A percentile compares a stretch with the other conserved stretches of the same genome.
Evolutionary conservation across 2,113 vertebrate species (phyloP).

Genomic region (Lates calcarifer): DNA sequence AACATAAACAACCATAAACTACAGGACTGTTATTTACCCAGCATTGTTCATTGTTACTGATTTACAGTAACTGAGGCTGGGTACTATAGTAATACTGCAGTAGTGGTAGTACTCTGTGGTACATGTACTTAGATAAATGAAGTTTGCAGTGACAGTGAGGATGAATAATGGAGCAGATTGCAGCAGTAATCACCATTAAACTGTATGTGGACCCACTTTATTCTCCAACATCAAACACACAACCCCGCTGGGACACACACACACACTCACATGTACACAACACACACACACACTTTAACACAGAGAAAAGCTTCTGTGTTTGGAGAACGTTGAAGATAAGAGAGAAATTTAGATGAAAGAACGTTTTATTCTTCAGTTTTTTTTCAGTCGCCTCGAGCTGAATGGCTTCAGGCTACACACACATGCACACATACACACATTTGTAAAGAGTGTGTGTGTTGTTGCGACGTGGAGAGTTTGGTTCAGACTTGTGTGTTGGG

Average conservation of each 20-base stretch:
- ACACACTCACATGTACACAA: slow-evolving; percentile 23
- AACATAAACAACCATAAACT: too few relatives aligned
- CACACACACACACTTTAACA: slow-evolving; percentile 46
- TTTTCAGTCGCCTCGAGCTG: slow-evolving; percentile 64
- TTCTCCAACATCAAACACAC: slow-evolving; percentile 74
- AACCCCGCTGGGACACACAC: slow-evolving; percentile 53
- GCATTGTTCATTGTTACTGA: background rate
- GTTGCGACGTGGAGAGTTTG: background rate
- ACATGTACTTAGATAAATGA: background rate
- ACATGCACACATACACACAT: background rate
- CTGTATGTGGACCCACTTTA: slow-evolving; percentile 70
- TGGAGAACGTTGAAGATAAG: slow-evolving; percentile 68
- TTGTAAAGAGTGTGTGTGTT: slow-evolving; percentile 9
- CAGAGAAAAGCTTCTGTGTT: slow-evolving; percentile 59
- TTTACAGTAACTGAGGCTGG: background rate
- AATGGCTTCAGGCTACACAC: slow-evolving; percentile 67
- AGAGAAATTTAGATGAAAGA: slow-evolving; percentile 80
- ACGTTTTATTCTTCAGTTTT: slow-evolving; percentile 66
- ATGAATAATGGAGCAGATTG: slow-evolving; percentile 70
- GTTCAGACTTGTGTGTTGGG: slow-evolving; percentile 35
- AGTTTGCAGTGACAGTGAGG: slow-evolving; percentile 16
- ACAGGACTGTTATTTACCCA: too few relatives aligned
- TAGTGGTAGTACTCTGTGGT: background rate
- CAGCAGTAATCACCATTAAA: slow-evolving; percentile 73
- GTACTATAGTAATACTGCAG: too few relatives aligned